Conservation (phyloP, 2,888 invertebrate species). For the Lucinisca nassula region DNA sequence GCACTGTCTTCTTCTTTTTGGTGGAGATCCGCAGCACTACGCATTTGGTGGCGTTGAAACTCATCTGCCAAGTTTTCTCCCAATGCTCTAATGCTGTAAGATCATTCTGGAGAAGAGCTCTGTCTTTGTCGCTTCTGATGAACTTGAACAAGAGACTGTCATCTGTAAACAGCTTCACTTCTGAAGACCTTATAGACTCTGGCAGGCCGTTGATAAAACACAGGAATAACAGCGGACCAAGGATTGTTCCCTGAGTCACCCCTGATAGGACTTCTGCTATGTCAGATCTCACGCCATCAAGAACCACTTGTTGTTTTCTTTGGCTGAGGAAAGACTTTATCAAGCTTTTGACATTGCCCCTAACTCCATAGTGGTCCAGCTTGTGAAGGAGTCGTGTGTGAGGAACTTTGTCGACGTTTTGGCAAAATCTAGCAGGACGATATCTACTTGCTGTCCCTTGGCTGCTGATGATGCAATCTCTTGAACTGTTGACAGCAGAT, state of each 20-base stretch:
- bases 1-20: neutral
- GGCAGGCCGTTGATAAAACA: neutral
- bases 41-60: neutral
- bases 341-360: neutral
- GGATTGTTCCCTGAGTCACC: neutral
- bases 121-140: neutral
- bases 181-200: neutral
- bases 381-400: too few relatives aligned
- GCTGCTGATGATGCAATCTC: neutral
- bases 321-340: too few relatives aligned
- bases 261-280: neutral
- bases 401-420: neutral
- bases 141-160: neutral
- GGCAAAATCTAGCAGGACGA: neutral
- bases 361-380: neutral
- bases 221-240: neutral
- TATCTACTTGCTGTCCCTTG: neutral
- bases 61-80: neutral
- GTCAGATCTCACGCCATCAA: neutral
- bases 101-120: neutral
- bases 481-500: neutral
- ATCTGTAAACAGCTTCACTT: neutral
- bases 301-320: neutral
- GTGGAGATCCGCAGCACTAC: neutral
- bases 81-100: neutral